Percentiles rank a stretch among this genome's conserved stretches.
These are phyloP conservation scores for Crax fasciolata DNA, from an alignment of 2,797 vertebrate genomes.

Conservation along the genomic window DNA sequence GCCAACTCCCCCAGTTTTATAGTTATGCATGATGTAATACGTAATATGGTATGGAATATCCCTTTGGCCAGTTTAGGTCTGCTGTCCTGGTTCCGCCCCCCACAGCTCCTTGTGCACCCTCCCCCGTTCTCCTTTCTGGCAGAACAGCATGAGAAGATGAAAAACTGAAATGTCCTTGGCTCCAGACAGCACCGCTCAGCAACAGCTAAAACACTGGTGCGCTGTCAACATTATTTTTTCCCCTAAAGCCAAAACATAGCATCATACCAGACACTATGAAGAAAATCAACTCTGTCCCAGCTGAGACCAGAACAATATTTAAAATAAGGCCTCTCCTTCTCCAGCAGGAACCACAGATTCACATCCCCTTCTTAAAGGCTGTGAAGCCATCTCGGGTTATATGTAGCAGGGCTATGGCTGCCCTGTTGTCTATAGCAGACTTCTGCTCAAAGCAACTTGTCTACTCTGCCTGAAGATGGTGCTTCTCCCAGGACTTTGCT, in stretches of 20 bases:
- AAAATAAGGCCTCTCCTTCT: neutral
- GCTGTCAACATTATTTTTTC: neutral
- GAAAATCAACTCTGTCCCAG: neutral
- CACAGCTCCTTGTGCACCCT: neutral
- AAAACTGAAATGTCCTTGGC: neutral
- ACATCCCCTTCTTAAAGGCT: neutral
- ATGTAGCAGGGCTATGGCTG: neutral
- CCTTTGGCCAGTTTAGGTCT: neutral
- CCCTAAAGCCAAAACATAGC: neutral
- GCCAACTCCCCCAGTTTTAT: neutral
- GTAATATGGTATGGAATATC: neutral
- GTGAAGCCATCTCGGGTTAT: accelerated
- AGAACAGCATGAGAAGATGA: neutral
- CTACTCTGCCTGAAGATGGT: neutral
- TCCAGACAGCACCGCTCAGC: neutral
- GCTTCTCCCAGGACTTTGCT: neutral
- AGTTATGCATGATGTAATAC: neutral
- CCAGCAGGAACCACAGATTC: accelerated
- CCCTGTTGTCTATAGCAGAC: neutral
- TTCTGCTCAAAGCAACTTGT: neutral
- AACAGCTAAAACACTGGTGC: neutral
- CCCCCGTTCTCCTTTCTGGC: neutral
- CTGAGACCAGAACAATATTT: neutral
- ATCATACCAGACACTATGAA: neutral
- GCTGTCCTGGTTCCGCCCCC: neutral